Evolutionary conservation across 2,888 invertebrate genomes (phyloP), one percentile per base, ranked within the genome.

Genomic region (Polydrusus cervinus): DNA sequence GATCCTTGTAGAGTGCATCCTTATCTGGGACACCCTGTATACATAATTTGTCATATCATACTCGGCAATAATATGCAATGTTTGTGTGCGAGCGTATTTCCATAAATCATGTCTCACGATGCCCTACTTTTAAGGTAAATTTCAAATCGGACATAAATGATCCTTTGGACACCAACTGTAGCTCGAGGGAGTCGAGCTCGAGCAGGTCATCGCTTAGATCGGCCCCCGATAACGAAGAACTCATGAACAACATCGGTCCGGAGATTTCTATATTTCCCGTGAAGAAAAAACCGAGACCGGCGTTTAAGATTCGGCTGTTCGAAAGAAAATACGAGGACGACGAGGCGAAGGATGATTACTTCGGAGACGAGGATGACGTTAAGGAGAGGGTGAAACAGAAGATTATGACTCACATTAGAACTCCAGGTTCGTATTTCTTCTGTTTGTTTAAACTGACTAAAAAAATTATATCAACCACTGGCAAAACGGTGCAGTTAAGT

Each of bases 181-280:
- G 47, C 10, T 47, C 64, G 11, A 30, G 65, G 30, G 57, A 38
- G 0, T 66, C 51, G 2, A 45, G 13, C 18, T 64, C 64, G 1
- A 25, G 20, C n/a, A 47, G n/a, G 10, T 65, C 65, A 0, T 51
- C 51, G 0, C 30, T 10, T 8, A 51, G 51, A 51, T 51, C 51
- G 1, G 16, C 10, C 6, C 30, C 30, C 30, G 51, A 66, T 20
- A 49, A 49, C 5, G 65, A 40, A 11, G 38, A 66, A 14, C n/a
- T 66, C 0, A 16, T 66, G 0, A 18, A n/a, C n/a, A 71, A 71
- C 20, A 62, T 62, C 0, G 79, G 79, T 25, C 83, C 84, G 45
- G 83, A 84, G 74, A 80, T 84, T 45, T 80, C 83, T 16, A 83
- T 84, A 69, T 82, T 82, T 69, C 83, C 83, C 9, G 80, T 84